A percentile compares a stretch with the other conserved stretches of the same genome.
These are phyloP conservation scores for Mobula birostris DNA, from an alignment of 2,113 vertebrate species.

Conservation along the genomic window DNA sequence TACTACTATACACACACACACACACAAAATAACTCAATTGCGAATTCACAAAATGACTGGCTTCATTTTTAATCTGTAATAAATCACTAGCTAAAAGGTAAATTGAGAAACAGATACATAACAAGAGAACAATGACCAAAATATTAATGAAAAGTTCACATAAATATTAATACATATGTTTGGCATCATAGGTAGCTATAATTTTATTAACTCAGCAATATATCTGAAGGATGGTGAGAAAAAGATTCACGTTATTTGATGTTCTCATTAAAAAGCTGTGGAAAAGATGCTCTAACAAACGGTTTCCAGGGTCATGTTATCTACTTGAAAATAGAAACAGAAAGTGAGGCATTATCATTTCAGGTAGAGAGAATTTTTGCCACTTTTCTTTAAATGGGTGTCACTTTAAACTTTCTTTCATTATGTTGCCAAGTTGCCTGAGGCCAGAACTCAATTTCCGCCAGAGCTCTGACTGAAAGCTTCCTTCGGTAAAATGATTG, in stretches of 20 bases:
- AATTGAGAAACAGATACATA: neutral
- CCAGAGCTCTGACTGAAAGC: neutral
- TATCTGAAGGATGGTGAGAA: neutral
- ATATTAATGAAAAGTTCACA: neutral
- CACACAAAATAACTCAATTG: neutral
- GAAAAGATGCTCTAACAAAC: no score
- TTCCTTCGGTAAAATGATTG: neutral
- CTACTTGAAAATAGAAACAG: neutral
- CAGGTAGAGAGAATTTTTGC: neutral
- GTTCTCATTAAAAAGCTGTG: no score
- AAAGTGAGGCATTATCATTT: neutral
- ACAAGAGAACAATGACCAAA: neutral
- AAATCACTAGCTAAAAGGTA: neutral
- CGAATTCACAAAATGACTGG: neutral
- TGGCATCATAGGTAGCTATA: neutral
- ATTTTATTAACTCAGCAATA: neutral
- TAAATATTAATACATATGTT: neutral
- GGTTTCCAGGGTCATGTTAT: no score
- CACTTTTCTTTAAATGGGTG: constrained; percentile 3
- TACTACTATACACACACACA: no score
- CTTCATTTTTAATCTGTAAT: neutral
- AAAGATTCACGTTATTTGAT: neutral
- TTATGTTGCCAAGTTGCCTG: neutral
- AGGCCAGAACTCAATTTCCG: neutral
- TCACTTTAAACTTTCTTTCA: neutral